Evolutionary conservation across 1,140 invertebrate genomes (phyloP), one percentile per base, ranked within the genome.

Genomic region (Choristoneura fumiferana): DNA sequence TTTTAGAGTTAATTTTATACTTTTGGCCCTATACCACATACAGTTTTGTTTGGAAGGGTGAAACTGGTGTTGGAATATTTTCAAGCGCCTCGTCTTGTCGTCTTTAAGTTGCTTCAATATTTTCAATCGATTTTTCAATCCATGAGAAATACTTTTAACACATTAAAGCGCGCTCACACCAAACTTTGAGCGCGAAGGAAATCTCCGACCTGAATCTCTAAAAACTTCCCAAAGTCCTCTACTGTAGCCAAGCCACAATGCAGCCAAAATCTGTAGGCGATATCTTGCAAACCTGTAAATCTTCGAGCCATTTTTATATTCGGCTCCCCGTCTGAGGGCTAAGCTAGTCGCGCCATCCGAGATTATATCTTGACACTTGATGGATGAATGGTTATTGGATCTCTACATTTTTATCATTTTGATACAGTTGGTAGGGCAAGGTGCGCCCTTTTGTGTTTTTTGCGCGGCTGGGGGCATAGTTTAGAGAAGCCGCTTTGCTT

Each of bases 371-470:
- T 87, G 89, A 90, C 89, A 89, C 81, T 83, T 90, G 89, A 90
- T 90, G 88, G 89, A 90, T 90, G 89, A 90, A 90, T 90, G 89
- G 88, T 90, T 90, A 90, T 90, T 90, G 88, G 88, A 81, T 89
- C 86, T 89, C 80, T 84, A 87, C 87, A 86, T 90, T 88, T 90
- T 90, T 90, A 90, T 90, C 88, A 89, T 90, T 89, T 90, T 90
- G 84, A 86, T 87, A 86, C 84, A 89, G 78, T 80, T 66, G 73
- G 62, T 67, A 58, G 71, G 69, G 71, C 71, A 68, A 70, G 73
- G 68, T 69, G 69, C 49, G 65, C 62, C 40, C 53, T 40, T 62
- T 43, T 69, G 53, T 63, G 39, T 52, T 58, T 38, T 43, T 65
- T 63, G 60, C 49, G 14, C 60, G 39, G 59, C 61, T 53, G 62